These are phyloP conservation scores for Stegostoma tigrinum DNA, from an alignment of 2,113 vertebrate species.

Conservation along the genomic window DNA sequence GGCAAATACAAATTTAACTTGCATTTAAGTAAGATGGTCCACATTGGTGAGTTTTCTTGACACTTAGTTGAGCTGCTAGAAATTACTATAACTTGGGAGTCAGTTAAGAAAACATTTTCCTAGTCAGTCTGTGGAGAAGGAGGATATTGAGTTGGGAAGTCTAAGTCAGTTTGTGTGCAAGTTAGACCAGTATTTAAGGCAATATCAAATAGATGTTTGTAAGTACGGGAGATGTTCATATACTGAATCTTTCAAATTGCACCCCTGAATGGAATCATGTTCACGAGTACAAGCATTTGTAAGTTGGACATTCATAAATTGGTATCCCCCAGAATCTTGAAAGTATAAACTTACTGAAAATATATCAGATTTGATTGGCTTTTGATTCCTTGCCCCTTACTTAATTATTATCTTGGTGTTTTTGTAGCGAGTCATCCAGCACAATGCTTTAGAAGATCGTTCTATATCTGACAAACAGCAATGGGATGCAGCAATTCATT, in stretches of 20 bases:
- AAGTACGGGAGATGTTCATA: no score
- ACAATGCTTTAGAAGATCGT: constrained; percentile 94
- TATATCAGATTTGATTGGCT: not conserved
- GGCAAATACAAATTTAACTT: not conserved
- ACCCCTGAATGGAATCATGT: no score
- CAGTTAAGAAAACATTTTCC: not conserved
- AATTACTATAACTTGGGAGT: not conserved
- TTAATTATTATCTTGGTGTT: constrained; percentile 38
- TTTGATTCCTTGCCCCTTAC: not conserved
- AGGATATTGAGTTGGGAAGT: not conserved
- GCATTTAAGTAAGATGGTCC: not conserved
- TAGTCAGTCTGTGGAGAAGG: no score
- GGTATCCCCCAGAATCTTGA: not conserved
- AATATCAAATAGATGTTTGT: no score
- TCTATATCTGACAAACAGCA: constrained; percentile 96
- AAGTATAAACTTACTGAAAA: not conserved
- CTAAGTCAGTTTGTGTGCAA: not conserved
- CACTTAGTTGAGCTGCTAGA: not conserved
- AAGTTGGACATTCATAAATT: no score
- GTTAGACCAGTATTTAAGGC: no score
- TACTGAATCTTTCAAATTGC: no score
- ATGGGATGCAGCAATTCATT: constrained; percentile 96
- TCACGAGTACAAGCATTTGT: no score
- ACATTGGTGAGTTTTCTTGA: not conserved
- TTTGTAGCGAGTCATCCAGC: constrained; percentile 86